Percentiles rank a stretch among this genome's conserved stretches.
Evolutionary conservation across 2,888 invertebrate species (phyloP).

Genomic region (Halictus quadricinctus): DNA sequence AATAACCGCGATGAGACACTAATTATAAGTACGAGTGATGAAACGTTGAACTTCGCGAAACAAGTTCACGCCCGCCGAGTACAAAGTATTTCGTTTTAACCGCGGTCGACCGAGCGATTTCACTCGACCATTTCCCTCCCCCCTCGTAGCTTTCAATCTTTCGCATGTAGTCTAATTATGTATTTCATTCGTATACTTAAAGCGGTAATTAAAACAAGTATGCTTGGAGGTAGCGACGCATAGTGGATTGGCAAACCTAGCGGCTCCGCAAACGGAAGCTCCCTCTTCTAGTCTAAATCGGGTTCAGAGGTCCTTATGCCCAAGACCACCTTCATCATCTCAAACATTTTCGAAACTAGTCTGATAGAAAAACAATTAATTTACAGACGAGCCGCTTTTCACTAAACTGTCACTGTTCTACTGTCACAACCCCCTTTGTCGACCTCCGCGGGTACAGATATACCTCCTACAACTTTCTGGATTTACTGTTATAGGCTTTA

Average conservation of each 20-base stretch:
- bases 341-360: conserved; percentile 5
- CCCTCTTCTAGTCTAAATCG: background rate
- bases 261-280: background rate
- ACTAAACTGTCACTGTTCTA: background rate
- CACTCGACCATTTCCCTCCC: background rate
- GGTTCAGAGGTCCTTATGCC: background rate
- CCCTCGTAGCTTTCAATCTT: conserved; percentile 25
- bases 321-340: background rate
- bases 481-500: background rate
- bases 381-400: background rate
- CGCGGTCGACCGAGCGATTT: conserved; percentile 28
- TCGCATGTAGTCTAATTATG: conserved; percentile 38
- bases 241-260: background rate
- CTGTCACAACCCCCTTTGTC: background rate
- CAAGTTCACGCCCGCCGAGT: conserved; percentile 51
- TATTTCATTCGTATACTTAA: conserved; percentile 52
- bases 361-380: background rate
- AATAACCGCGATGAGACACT: conserved; percentile 2
- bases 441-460: background rate
- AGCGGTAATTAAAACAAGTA: conserved; percentile 11
- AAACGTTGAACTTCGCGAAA: conserved; percentile 28
- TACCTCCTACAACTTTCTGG: background rate
- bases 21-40: conserved; percentile 45
- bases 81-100: conserved; percentile 58
- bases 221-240: conserved; percentile 10